Evolutionary conservation across 2,888 invertebrate genomes (phyloP).

Genomic region (Nudaria mundana): DNA sequence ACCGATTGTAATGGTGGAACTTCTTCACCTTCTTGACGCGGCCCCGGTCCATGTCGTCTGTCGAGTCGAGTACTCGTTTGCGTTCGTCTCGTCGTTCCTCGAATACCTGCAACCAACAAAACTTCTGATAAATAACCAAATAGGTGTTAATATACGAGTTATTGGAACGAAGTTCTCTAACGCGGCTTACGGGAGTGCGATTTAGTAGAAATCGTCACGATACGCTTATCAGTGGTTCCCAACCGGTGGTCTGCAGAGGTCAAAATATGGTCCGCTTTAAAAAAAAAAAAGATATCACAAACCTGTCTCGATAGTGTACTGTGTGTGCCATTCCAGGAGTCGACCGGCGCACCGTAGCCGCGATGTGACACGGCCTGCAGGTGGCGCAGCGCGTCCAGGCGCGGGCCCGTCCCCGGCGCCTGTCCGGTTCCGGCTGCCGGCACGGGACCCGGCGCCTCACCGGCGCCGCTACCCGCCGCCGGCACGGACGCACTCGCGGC

Average conservation of each 20-base stretch:
- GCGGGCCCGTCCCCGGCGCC: background rate
- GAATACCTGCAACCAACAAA: slow-evolving; percentile 59
- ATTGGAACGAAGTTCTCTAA: too few species aligned
- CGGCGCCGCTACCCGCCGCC: slow-evolving; percentile 30
- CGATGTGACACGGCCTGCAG: slow-evolving; percentile 86
- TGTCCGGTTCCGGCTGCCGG: background rate
- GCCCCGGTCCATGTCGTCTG: slow-evolving; percentile 91
- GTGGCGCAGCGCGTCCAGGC: slow-evolving; percentile 75
- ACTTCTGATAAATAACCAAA: too few species aligned
- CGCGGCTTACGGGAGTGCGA: too few species aligned
- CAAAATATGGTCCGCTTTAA: too few species aligned
- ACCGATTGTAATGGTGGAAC: slow-evolving; percentile 72
- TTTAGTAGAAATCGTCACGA: too few species aligned
- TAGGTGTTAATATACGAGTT: too few species aligned
- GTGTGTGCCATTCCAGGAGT: slow-evolving; percentile 89
- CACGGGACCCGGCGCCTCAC: slow-evolving; percentile 19
- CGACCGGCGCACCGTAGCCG: slow-evolving; percentile 88
- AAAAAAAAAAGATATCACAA: too few species aligned
- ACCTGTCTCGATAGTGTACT: slow-evolving; percentile 88
- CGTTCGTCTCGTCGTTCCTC: slow-evolving; percentile 86
- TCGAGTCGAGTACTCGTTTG: slow-evolving; percentile 84
- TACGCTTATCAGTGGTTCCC: too few species aligned
- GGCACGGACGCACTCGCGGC: slow-evolving; percentile 64
- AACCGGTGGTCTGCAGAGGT: too few species aligned
- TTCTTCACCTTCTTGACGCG: slow-evolving; percentile 85